phyloP scores from a whole-genome alignment of 2,113 vertebrate genomes.

The Rhineura floridana region DNA sequence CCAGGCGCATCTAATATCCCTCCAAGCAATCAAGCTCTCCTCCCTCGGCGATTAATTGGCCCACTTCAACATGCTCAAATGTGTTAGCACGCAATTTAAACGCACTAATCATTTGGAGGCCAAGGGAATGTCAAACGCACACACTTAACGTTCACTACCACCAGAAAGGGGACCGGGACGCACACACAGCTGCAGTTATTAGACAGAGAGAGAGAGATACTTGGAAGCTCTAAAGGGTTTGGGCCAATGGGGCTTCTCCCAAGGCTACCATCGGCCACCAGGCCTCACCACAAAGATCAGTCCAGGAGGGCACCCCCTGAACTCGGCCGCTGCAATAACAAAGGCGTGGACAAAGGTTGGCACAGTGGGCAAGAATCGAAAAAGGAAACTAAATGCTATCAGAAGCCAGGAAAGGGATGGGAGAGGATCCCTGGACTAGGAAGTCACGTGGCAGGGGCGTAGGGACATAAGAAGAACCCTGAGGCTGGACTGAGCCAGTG shows the following conservation, averaged over 20 bases:
- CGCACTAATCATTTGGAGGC: slow-evolving; percentile 18
- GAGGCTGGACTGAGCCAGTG: no score
- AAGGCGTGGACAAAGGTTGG: background rate
- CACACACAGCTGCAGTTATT: slow-evolving; percentile 1
- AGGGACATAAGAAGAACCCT: background rate
- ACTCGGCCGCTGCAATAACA: background rate
- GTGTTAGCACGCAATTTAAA: slow-evolving; percentile 34
- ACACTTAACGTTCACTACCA: slow-evolving; percentile 7
- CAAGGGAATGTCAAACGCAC: slow-evolving; percentile 35
- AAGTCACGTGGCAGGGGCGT: background rate
- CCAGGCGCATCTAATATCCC: background rate
- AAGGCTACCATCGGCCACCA: background rate
- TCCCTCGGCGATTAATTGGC: slow-evolving; percentile 22
- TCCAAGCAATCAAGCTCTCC: slow-evolving; percentile 22
- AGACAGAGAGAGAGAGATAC: background rate
- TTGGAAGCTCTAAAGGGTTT: background rate
- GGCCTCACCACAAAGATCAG: background rate
- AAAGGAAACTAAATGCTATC: background rate
- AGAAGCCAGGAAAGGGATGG: background rate
- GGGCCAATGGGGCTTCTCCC: no score
- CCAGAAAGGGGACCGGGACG: background rate
- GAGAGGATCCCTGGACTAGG: no score
- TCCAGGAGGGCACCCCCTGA: background rate
- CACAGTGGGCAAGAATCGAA: no score
- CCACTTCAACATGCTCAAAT: slow-evolving; percentile 32